Evolutionary conservation across 2,888 invertebrate species (phyloP).

Genomic region (Chironomus tentans): DNA sequence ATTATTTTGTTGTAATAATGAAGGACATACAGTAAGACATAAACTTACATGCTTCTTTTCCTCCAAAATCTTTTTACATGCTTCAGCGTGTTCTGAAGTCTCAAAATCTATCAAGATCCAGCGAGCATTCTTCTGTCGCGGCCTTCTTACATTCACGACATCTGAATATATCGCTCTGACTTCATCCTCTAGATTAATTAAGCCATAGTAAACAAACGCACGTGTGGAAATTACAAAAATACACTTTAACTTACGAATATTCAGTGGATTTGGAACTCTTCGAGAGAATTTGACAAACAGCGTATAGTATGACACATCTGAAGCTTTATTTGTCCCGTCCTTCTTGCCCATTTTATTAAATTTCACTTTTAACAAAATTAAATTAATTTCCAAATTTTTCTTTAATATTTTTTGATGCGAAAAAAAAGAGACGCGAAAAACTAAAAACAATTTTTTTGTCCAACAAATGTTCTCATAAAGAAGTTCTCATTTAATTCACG

Average conservation of each 20-base stretch:
- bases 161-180: not conserved
- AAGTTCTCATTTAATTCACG: no score
- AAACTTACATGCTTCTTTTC: slow-evolving; percentile 8
- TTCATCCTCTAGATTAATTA: not conserved
- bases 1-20: not conserved
- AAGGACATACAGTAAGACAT: not conserved
- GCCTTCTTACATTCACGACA: slow-evolving; percentile 6
- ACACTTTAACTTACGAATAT: slow-evolving; percentile 5
- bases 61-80: slow-evolving; percentile 1
- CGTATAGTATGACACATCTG: not conserved
- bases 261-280: slow-evolving; percentile 9
- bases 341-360: not conserved
- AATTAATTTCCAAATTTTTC: no score
- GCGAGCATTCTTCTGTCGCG: slow-evolving; percentile 10
- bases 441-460: no score
- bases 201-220: not conserved
- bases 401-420: no score
- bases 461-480: no score
- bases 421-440: no score
- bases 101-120: slow-evolving; percentile 21
- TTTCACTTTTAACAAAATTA: not conserved
- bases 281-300: slow-evolving; percentile 5
- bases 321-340: not conserved
- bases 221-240: not conserved
- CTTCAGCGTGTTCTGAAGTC: slow-evolving; percentile 10